Conservation (phyloP, 2,888 invertebrate species). For the Stenurella melanura region DNA sequence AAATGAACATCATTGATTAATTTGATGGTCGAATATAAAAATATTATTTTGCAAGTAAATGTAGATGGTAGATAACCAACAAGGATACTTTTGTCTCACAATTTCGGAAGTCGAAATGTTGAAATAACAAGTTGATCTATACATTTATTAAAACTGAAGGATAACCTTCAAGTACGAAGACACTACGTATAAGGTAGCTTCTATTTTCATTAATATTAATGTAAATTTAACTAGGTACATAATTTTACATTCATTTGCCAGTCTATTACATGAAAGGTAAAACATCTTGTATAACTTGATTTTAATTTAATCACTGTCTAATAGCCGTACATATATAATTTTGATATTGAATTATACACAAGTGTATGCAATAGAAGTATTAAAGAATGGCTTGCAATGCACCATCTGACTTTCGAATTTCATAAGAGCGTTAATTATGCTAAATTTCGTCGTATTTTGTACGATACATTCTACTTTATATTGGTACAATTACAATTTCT, state of each 20-base stretch:
- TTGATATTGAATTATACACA: background rate
- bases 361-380: background rate
- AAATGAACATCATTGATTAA: background rate
- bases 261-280: background rate
- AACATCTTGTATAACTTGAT: background rate
- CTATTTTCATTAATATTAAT: slow-evolving; percentile 4
- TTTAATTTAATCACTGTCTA: background rate
- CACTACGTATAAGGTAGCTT: background rate
- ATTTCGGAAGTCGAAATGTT: background rate
- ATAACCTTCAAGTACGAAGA: slow-evolving; percentile 3
- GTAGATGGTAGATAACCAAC: background rate
- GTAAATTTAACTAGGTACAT: background rate
- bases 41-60: background rate
- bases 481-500: too few relatives aligned
- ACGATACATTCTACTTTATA: too few relatives aligned
- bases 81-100: background rate
- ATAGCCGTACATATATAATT: background rate
- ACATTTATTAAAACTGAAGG: background rate
- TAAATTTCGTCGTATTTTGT: too few relatives aligned
- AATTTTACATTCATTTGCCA: background rate
- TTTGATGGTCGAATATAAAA: background rate
- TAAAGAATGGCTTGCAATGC: background rate
- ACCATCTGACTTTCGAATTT: background rate
- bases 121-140: background rate
- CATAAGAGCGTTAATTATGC: too few relatives aligned